Evolutionary conservation across 1,140 invertebrate species (phyloP), one percentile per base, ranked within the genome.

Genomic region (Caerostris extrusa): DNA sequence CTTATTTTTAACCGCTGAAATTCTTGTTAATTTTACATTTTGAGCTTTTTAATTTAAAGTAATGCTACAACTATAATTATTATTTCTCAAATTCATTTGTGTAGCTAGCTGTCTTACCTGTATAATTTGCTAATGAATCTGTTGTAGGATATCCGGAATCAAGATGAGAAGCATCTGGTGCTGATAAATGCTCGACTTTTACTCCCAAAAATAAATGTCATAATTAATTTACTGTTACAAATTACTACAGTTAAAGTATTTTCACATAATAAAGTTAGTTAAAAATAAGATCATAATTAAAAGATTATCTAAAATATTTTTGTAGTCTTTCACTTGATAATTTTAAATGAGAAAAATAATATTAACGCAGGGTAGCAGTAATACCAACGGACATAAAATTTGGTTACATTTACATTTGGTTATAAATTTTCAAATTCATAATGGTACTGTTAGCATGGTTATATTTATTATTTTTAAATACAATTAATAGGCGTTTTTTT

Each of bases 81-180:
- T 34, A 34, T 34, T 34, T 34, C 34, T 34, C 34, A 34, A 34
- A 34, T 34, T 34, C 0, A 34, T 34, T 34, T 2, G 34, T 34
- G 0, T 34, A 2, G 34, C 0, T 2, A 53, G 34, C 2, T 14
- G 34, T 4, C 71, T 85, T 94, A 94, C 94, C 94, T 87, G 94
- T 86, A 56, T 94, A 94, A 91, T 91, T 94, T 19, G 90, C 90
- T 91, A 92, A 91, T n/a, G 83, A 90, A 58, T 91, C 89, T 77
- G 89, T 50, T 5, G 94, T 94, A 14, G 94, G 94, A 67, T 94
- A 94, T 53, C 94, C 94, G 57, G 94, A 91, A 88, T 94, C 94
- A 55, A 94, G 58, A 57, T 91, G 94, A 34, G 87, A 87, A 34
- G 82, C 90, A 56, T 94, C 94, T 5, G 94, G 56, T 7, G 71